A percentile compares a stretch with the other conserved stretches of the same genome.
These are phyloP conservation scores for Glossophaga mutica DNA, from an alignment of 2,797 vertebrate species.

Conservation along the genomic window DNA sequence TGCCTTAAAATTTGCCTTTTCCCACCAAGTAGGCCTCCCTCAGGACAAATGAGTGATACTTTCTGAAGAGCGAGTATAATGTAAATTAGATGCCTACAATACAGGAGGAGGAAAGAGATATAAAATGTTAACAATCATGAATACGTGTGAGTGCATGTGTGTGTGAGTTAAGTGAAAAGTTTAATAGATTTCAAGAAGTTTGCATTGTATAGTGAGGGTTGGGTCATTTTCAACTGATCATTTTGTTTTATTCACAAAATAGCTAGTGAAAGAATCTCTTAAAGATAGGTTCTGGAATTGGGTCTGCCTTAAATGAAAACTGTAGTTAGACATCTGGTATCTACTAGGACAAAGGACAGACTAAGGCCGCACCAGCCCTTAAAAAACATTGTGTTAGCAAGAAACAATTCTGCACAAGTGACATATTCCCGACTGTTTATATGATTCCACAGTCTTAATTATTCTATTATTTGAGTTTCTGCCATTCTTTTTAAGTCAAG, in stretches of 20 bases:
- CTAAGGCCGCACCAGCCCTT: background rate
- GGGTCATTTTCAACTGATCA: background rate
- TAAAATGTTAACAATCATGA: background rate
- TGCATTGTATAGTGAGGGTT: background rate
- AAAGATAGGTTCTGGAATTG: background rate
- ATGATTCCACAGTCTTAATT: background rate
- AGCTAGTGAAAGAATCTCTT: background rate
- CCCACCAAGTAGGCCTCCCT: background rate
- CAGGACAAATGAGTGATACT: background rate
- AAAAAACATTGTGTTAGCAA: background rate
- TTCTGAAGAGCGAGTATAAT: background rate
- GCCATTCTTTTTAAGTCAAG: background rate
- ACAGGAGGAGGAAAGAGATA: background rate
- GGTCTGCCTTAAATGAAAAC: background rate
- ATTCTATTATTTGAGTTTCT: background rate
- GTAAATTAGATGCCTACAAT: background rate
- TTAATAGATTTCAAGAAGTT: background rate
- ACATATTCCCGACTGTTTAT: background rate
- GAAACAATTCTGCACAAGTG: background rate
- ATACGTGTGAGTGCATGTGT: background rate
- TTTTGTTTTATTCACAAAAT: background rate
- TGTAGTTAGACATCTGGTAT: background rate
- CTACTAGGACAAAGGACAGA: background rate
- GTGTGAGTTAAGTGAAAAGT: background rate
- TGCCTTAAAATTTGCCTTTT: background rate